Base-by-base conservation (phyloP, 2,113 vertebrate genomes). In the Corynorhinus townsendii region DNA sequence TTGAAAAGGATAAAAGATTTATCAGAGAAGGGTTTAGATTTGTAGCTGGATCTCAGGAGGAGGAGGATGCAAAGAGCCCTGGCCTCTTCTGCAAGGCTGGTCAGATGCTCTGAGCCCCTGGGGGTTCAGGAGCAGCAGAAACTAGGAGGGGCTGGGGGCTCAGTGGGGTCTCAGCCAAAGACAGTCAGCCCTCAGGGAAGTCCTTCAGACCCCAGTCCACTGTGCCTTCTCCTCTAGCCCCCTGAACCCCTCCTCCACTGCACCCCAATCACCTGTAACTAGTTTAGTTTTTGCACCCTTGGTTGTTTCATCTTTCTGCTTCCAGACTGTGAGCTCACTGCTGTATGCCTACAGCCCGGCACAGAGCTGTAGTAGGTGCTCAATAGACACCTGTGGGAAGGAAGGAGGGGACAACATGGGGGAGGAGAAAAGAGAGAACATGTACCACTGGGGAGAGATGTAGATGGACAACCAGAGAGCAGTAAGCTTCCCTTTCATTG, bases 1-100 rank as follows among this genome's bases (percentile, higher is more conserved):
- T 95, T 89, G 45, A 81, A 81, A 95, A 93, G 71, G 71, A 95
- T 62, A 89, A 97, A 95, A 77, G 12, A 14, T 90, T 94, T 96
- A 52, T 89, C 72, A 5, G 66, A 54, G 76, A 92, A 86, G 47
- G 83, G 56, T 71, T 86, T 35, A 45, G 92, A 86, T 40, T 77
- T 20, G 1, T 3, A 79, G 43, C 68, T 88, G 17, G 47, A 54
- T 56, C 84, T 73, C 72, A 24, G 73, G 64, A 66, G 62, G 33
- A 90, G 30, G 66, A 68, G 45, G 10, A 66, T 24, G 45, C 20
- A 11, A 38, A 73, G 38, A 47, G 35, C 56, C 12, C 19, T 24
- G 71, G 59, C 10, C 26, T 62, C 59, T 62, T 62, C 26, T 62
- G 24, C 64, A 54, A 59, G 91, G 47, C 33, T 33, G 38, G 45